Evolutionary conservation across 1,140 invertebrate species (phyloP).

Genomic region (Bombus waltoni): DNA sequence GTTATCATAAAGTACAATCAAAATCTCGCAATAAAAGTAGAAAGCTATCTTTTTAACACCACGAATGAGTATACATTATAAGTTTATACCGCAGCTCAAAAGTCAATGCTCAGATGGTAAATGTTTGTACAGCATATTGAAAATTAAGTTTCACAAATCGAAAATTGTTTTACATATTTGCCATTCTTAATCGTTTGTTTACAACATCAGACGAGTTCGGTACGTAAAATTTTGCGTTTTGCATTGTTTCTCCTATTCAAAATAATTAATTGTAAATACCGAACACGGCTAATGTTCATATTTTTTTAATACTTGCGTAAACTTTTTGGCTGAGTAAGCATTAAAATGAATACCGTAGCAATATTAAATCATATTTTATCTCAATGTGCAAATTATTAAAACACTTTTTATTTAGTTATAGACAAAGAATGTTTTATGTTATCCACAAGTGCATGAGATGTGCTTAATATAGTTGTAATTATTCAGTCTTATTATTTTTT

Average conservation of each 20-base stretch:
- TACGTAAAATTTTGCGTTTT: background rate
- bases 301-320: slow-evolving; percentile 8
- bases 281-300: slow-evolving; percentile 29
- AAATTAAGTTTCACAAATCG: background rate
- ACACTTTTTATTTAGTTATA: slow-evolving; percentile 8
- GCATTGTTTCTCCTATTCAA: background rate
- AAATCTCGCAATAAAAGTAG: background rate
- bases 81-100: background rate
- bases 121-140: background rate
- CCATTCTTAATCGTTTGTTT: background rate
- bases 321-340: slow-evolving; percentile 59
- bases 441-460: slow-evolving; percentile 57
- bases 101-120: background rate
- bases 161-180: slow-evolving; percentile 17
- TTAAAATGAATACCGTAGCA: slow-evolving; percentile 18
- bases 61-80: background rate
- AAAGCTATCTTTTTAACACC: background rate
- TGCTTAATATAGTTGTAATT: slow-evolving; percentile 41
- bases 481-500: background rate
- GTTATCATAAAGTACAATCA: background rate
- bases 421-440: slow-evolving; percentile 13
- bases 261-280: background rate
- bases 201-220: slow-evolving; percentile 29
- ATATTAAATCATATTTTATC: slow-evolving; percentile 10
- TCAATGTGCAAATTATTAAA: background rate